Percentiles rank a stretch among this genome's conserved stretches.
Conservation (phyloP, 2,113 vertebrate genomes). For the Lophochroa leadbeateri region DNA sequence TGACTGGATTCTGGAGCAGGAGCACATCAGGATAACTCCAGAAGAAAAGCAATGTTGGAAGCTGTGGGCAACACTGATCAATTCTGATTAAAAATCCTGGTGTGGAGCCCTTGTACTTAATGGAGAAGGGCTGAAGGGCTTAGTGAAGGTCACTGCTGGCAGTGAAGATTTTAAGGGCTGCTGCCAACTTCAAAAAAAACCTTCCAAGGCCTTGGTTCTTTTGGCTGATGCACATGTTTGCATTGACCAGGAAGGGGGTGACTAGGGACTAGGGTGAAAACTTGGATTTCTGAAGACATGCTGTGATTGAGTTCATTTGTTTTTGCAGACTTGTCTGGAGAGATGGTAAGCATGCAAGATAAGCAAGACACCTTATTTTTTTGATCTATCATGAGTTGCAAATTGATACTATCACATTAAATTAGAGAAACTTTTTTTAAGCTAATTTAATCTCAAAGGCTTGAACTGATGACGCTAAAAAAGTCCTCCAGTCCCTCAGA, state of each 20-base stretch:
- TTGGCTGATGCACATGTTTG: neutral
- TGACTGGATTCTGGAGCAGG: neutral
- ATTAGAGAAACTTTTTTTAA: neutral
- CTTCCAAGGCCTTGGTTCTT: neutral
- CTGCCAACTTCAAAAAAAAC: neutral
- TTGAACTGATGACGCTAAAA: neutral
- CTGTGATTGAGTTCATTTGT: neutral
- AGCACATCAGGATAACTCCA: neutral
- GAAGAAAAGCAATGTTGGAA: neutral
- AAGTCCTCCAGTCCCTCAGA: neutral
- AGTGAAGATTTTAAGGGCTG: neutral
- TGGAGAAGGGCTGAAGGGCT: neutral
- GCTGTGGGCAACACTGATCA: neutral
- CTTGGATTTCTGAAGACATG: neutral
- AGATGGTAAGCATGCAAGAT: neutral
- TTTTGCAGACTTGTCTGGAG: neutral
- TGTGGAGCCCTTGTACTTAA: neutral
- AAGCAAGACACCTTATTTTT: neutral
- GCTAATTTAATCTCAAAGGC: neutral
- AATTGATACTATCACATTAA: neutral
- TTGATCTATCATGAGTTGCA: neutral
- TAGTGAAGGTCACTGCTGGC: neutral
- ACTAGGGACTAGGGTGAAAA: neutral
- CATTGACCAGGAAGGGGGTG: neutral
- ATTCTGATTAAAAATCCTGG: neutral